Conservation (phyloP, 2,888 invertebrate genomes). For the Creontiades dilutus region DNA sequence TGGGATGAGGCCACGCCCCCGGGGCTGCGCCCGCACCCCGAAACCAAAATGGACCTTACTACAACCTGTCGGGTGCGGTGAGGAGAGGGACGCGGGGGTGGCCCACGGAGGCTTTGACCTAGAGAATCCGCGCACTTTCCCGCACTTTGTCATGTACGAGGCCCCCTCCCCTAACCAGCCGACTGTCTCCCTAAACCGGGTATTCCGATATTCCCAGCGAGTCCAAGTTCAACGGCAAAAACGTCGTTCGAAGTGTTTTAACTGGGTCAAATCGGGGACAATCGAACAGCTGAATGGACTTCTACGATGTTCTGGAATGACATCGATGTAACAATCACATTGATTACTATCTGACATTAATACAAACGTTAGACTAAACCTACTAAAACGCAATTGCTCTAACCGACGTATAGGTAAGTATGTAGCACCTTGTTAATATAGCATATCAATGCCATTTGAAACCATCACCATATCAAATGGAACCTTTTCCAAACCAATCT, state of each 20-base stretch:
- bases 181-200: not conserved
- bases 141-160: constrained; percentile 30
- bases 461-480: too few relatives aligned
- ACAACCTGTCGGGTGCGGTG: not conserved
- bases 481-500: too few relatives aligned
- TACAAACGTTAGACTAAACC: too few relatives aligned
- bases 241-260: constrained; percentile 14
- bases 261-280: constrained; percentile 27
- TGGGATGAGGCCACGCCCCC: constrained; percentile 51
- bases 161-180: not conserved
- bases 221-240: constrained; percentile 31
- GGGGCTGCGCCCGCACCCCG: constrained; percentile 35
- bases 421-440: too few relatives aligned
- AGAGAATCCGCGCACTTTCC: constrained; percentile 49
- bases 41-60: constrained; percentile 68
- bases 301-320: not conserved
- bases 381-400: too few relatives aligned
- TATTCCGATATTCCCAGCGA: constrained; percentile 45
- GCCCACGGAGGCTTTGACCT: constrained; percentile 49
- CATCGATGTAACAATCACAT: not conserved
- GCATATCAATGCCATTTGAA: too few relatives aligned
- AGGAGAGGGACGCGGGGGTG: not conserved
- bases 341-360: too few relatives aligned
- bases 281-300: not conserved
- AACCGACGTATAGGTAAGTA: too few relatives aligned